Conservation (phyloP, 2,888 invertebrate genomes). For the Dorcus hopei region DNA sequence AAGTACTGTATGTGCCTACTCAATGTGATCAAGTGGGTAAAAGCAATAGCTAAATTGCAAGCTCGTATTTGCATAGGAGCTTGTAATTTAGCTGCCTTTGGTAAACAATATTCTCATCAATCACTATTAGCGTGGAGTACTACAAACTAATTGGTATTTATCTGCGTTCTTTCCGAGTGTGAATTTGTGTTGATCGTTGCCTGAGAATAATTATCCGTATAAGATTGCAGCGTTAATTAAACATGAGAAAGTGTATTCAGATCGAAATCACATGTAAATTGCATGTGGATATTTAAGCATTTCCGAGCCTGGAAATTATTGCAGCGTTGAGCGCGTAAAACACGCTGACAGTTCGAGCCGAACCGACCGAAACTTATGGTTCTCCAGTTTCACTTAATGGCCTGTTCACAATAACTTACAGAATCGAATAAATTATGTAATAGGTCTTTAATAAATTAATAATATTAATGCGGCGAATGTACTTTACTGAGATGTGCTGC, state of each 20-base stretch:
- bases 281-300: neutral
- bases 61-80: too few species aligned
- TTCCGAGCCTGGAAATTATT: neutral
- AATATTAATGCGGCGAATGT: conserved; percentile 27
- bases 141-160: neutral
- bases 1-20: too few species aligned
- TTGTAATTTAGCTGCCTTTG: neutral
- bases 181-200: neutral
- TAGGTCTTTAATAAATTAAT: conserved; percentile 24
- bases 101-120: conserved; percentile 1
- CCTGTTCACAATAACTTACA: conserved; percentile 20
- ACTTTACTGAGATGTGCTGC: conserved; percentile 23
- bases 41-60: too few species aligned
- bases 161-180: neutral
- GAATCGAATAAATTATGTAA: conserved; percentile 17
- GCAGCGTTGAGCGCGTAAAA: neutral
- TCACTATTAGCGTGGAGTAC: neutral
- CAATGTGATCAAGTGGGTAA: too few species aligned
- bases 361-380: too few species aligned
- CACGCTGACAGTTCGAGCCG: too few species aligned
- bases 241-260: conserved; percentile 16
- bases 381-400: neutral
- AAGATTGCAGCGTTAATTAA: conserved; percentile 13
- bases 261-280: conserved; percentile 15
- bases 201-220: neutral